Evolutionary conservation across 1,140 invertebrate genomes (phyloP).

Genomic region (Zaprionus vittiger): DNA sequence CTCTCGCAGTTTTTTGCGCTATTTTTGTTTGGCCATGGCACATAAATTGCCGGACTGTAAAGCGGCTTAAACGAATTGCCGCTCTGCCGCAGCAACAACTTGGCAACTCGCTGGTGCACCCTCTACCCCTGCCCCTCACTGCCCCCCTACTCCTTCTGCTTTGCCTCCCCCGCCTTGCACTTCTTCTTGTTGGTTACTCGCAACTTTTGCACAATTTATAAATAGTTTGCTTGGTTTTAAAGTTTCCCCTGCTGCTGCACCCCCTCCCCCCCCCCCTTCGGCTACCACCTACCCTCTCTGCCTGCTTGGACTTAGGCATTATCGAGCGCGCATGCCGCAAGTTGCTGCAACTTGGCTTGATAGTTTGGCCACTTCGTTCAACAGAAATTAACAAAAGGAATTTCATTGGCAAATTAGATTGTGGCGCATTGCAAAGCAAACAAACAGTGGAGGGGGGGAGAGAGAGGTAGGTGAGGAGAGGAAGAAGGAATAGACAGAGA

Average conservation of each 20-base stretch:
- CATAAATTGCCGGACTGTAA: conserved; percentile 78
- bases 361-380: conserved; percentile 39
- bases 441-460: background rate
- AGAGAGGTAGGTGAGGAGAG: too few species aligned
- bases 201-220: conserved; percentile 78
- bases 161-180: conserved; percentile 13
- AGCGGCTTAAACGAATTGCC: conserved; percentile 80
- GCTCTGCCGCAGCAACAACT: conserved; percentile 64
- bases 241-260: conserved; percentile 51
- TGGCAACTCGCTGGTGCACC: conserved; percentile 55
- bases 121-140: conserved; percentile 2
- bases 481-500: too few species aligned
- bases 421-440: conserved; percentile 43
- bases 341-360: conserved; percentile 39
- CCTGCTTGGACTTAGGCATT: conserved; percentile 58
- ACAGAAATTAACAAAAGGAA: conserved; percentile 70
- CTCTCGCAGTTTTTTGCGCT: conserved; percentile 1
- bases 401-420: conserved; percentile 79
- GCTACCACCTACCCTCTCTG: background rate
- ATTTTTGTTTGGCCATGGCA: conserved; percentile 50
- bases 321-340: conserved; percentile 65
- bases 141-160: too few species aligned
- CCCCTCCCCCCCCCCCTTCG: background rate
- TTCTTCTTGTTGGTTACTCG: conserved; percentile 45
- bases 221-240: conserved; percentile 80